Evolutionary conservation across 1,140 invertebrate species (phyloP).

Genomic region (Watersipora subatra): DNA sequence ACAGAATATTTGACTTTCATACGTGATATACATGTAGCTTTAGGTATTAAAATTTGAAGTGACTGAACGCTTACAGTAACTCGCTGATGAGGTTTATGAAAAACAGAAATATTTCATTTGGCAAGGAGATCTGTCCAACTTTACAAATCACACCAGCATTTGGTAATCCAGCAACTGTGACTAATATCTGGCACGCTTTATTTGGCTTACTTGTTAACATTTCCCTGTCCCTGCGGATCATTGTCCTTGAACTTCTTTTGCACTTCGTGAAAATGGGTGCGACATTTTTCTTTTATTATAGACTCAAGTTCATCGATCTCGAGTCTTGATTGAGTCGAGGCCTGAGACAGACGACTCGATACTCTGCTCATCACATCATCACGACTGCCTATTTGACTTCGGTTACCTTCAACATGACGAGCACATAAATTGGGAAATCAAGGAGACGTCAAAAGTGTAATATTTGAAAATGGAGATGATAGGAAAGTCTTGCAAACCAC

Average conservation of each 20-base stretch:
- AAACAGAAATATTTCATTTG: no score
- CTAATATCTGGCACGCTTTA: no score
- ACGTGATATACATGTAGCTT: no score
- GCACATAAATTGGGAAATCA: constrained; percentile 9
- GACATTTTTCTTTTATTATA: constrained; percentile 28
- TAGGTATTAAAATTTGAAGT: no score
- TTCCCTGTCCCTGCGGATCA: constrained; percentile 37
- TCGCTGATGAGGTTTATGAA: no score
- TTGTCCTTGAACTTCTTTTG: constrained; percentile 36
- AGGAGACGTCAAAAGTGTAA: neutral
- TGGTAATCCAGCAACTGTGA: no score
- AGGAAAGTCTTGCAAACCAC: no score
- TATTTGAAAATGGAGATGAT: neutral
- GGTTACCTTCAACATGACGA: constrained; percentile 27
- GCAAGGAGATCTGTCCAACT: no score
- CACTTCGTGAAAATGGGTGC: constrained; percentile 30
- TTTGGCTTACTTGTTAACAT: constrained; percentile 34
- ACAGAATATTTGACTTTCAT: no score
- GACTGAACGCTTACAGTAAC: no score
- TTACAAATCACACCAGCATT: no score
- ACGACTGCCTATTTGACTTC: constrained; percentile 18
- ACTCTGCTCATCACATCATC: constrained; percentile 19
- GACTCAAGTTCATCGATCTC: constrained; percentile 34
- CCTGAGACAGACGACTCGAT: constrained; percentile 20
- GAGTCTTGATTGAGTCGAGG: constrained; percentile 24